Evolutionary conservation across 2,113 vertebrate genomes (phyloP), one percentile per base, ranked within the genome.

Genomic region (Aspidoscelis tigris): DNA sequence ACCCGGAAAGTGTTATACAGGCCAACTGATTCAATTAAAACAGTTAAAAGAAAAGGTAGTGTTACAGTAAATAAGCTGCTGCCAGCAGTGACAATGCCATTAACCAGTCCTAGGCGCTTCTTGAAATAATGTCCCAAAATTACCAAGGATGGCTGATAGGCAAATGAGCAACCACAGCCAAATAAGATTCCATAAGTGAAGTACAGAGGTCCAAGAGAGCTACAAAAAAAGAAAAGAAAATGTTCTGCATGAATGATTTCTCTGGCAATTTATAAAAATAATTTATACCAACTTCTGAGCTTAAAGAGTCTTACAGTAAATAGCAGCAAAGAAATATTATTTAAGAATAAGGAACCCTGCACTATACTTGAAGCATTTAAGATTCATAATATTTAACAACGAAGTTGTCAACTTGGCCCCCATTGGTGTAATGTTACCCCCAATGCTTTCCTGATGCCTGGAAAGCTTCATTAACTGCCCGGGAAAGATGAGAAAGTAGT

Each of bases 101-200:
- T 99, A 68, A 99, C 99, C 7, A 99, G 94, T 0, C 99, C 98
- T 2, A 99, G 96, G 16, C 98, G 98, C 85, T 97, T 97, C 96
- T 98, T 99, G 94, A 99, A 99, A 81, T 99, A 99, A 90, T 99
- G 98, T 78, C 98, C 99, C 2, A 99, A 94, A 81, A 99, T 98
- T 84, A 99, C 99, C 91, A 99, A 88, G 44, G 98, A 99, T 0
- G 99, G 99, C 95, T 99, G 99, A 95, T 99, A 99, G 0, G 98
- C 96, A 76, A 99, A 99, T 0, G 98, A 99, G 93, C 98, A 99
- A 87, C 99, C 99, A 1, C 97, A 98, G 86, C 98, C 97, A 87
- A 99, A 99, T 87, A 99, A 87, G 7, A 99, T 90, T 53, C 98
- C 98, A 0, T 99, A 99, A n/a, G 99, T 99, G 91, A 99, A 97